These are phyloP conservation scores for Portunus trituberculatus DNA, from an alignment of 1,140 invertebrate species.

Conservation along the genomic window DNA sequence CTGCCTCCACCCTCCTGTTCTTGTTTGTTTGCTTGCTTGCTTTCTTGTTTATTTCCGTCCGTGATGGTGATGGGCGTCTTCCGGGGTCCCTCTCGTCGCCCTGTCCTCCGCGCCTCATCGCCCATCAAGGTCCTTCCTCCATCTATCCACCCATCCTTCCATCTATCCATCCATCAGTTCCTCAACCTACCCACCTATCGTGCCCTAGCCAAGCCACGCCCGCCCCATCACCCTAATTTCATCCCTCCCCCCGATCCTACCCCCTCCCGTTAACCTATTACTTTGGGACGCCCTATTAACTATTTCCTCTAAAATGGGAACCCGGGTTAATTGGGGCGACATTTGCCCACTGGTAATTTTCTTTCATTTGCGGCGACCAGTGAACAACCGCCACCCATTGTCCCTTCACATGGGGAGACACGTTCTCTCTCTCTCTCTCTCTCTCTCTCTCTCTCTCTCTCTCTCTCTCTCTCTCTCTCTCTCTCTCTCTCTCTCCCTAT, in stretches of 20 bases:
- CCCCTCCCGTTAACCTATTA: neutral
- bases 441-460: conserved; percentile 39
- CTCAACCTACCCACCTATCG: neutral
- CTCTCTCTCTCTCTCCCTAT: conserved; percentile 40
- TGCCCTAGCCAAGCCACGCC: neutral
- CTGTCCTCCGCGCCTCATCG: neutral
- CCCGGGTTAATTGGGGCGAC: conserved; percentile 39
- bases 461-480: conserved; percentile 24
- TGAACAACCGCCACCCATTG: conserved; percentile 14
- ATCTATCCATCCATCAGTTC: neutral
- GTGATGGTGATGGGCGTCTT: neutral
- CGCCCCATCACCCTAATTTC: neutral
- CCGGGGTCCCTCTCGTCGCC: neutral
- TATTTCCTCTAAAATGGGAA: conserved; percentile 29
- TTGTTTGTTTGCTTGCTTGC: neutral
- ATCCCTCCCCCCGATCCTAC: neutral
- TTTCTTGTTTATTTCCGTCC: neutral
- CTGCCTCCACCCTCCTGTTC: neutral
- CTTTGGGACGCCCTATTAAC: conserved; percentile 40
- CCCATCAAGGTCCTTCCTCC: neutral
- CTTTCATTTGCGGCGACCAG: conserved; percentile 29
- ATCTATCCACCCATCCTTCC: neutral
- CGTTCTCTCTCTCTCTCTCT: conserved; percentile 32
- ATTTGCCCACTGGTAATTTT: conserved; percentile 58
- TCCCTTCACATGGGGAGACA: neutral